Conservation (phyloP, 2,797 vertebrate genomes). For the Microctenopoma stevenorrisi region DNA sequence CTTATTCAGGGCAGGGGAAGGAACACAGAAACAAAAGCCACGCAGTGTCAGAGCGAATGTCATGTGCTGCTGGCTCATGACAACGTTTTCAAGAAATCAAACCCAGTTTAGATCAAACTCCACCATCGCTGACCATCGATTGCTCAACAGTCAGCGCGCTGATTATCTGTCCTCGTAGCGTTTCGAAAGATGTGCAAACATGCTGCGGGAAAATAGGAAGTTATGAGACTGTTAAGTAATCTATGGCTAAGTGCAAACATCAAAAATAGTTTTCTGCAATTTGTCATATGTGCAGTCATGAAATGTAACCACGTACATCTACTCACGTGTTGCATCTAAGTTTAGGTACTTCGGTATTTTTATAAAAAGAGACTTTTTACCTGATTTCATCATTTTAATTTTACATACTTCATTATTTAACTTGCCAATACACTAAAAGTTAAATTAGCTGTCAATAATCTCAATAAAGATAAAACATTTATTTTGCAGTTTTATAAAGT, state of each 20-base stretch:
- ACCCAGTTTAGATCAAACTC: constrained; percentile 23
- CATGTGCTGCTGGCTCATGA: constrained; percentile 19
- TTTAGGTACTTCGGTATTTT: no score
- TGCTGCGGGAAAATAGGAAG: constrained; percentile 44
- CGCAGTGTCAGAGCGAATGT: neutral
- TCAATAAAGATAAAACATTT: neutral
- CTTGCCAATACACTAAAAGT: neutral
- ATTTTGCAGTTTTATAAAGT: no score
- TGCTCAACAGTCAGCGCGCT: constrained; percentile 44
- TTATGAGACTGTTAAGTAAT: neutral
- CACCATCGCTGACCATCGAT: constrained; percentile 22
- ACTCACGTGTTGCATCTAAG: no score
- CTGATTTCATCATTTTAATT: no score
- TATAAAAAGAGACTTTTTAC: no score
- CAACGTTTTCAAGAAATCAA: constrained; percentile 39
- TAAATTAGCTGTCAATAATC: neutral
- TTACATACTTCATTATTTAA: neutral
- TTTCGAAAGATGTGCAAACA: constrained; percentile 53
- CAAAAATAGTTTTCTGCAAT: no score
- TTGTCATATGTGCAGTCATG: no score
- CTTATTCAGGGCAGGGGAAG: constrained; percentile 34
- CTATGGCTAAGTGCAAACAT: no score
- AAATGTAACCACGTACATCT: no score
- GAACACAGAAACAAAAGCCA: constrained; percentile 34
- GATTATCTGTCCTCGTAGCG: constrained; percentile 42